Conservation (phyloP, 2,113 vertebrate species). For the Chionis minor region DNA sequence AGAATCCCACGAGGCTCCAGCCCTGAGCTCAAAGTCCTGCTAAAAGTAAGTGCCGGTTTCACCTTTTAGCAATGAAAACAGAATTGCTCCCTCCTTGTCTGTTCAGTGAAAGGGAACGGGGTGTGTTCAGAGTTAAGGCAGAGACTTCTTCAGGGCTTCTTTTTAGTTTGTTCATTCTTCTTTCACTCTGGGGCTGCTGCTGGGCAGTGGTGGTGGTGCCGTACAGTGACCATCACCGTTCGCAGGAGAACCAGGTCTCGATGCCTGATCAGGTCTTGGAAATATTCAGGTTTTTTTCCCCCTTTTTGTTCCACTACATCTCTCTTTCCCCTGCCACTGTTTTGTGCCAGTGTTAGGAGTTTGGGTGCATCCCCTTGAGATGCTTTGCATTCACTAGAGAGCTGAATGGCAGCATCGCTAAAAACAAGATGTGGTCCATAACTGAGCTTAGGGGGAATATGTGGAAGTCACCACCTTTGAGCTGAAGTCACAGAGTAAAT, state of each 20-base stretch:
- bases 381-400: not conserved
- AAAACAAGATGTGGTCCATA: not conserved
- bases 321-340: not conserved
- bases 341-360: not conserved
- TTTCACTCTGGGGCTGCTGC: not conserved
- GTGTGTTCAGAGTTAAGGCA: not conserved
- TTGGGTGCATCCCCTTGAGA: not conserved
- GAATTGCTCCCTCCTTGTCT: not conserved
- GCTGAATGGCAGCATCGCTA: not conserved
- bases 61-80: not conserved
- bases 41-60: not conserved
- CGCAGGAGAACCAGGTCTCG: rapidly evolving
- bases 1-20: not conserved
- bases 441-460: rapidly evolving
- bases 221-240: not conserved
- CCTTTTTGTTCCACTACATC: not conserved
- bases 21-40: not conserved
- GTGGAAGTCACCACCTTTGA: not conserved
- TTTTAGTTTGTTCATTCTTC: not conserved
- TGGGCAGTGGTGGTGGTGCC: not conserved
- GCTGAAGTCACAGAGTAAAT: too few relatives aligned
- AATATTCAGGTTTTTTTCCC: rapidly evolving
- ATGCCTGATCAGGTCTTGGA: not conserved
- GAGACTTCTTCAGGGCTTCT: not conserved
- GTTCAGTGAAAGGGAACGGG: not conserved